A percentile compares a stretch with the other conserved stretches of the same genome.
Conservation (phyloP, 2,113 vertebrate species). For the Euleptes europaea region DNA sequence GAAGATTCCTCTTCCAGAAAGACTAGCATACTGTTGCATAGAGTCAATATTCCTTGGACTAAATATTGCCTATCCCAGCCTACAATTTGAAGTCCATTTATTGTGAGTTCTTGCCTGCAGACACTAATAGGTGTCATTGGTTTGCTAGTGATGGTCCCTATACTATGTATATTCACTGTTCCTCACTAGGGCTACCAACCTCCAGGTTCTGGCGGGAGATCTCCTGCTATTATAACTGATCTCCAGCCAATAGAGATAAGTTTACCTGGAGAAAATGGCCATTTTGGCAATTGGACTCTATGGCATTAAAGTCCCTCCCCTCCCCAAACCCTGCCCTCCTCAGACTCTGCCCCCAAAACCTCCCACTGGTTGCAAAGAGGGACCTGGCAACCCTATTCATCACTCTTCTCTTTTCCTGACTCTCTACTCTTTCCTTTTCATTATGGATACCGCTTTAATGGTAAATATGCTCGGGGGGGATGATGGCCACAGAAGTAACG, state of each 20-base stretch:
- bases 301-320: no score
- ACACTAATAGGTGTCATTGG: not conserved
- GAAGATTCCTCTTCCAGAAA: not conserved
- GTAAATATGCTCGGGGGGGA: not conserved
- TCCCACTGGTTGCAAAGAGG: no score
- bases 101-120: not conserved
- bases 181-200: no score
- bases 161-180: not conserved
- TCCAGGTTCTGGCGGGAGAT: no score
- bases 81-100: not conserved
- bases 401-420: not conserved
- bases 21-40: no score
- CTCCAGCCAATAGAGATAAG: no score
- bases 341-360: no score
- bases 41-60: not conserved
- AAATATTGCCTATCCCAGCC: not conserved
- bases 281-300: no score
- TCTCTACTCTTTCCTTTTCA: not conserved
- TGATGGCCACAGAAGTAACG: not conserved
- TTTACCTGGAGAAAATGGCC: no score
- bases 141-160: not conserved
- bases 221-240: no score
- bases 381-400: no score
- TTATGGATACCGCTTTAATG: not conserved
- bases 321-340: no score